phyloP scores from a whole-genome alignment of 1,140 invertebrate species.

The Cyphomyrmex costatus region DNA sequence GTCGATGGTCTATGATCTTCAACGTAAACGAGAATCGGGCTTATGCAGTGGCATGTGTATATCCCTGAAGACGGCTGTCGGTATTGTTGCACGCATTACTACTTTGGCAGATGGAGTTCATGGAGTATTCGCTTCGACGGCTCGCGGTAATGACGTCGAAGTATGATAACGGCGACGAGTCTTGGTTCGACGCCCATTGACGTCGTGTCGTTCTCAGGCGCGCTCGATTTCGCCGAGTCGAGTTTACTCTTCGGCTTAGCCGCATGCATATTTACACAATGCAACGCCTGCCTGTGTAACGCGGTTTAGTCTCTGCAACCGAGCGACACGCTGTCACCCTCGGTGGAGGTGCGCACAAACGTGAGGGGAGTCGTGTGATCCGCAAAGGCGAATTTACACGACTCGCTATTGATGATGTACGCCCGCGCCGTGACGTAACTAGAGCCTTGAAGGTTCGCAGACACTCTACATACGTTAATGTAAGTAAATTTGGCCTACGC shows the following conservation, averaged over 20 bases:
- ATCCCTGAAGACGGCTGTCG: slow-evolving; percentile 65
- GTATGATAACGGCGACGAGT: slow-evolving; percentile 58
- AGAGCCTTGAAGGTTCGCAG: neutral
- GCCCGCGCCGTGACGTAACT: slow-evolving; percentile 11
- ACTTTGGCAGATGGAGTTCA: slow-evolving; percentile 64
- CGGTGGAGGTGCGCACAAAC: slow-evolving; percentile 30
- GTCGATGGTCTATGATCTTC: slow-evolving; percentile 61
- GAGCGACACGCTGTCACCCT: slow-evolving; percentile 40
- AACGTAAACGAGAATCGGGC: slow-evolving; percentile 29
- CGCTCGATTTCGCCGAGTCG: slow-evolving; percentile 48
- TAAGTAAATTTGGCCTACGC: slow-evolving; percentile 51
- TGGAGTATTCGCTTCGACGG: slow-evolving; percentile 69
- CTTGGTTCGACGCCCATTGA: slow-evolving; percentile 42
- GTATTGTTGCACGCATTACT: slow-evolving; percentile 67
- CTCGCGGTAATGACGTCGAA: slow-evolving; percentile 70
- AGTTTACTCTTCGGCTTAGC: slow-evolving; percentile 47
- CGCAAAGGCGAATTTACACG: slow-evolving; percentile 49
- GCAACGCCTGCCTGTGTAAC: slow-evolving; percentile 22
- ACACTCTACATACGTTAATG: neutral
- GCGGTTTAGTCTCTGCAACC: slow-evolving; percentile 48
- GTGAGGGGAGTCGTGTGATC: slow-evolving; percentile 26
- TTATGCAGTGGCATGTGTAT: slow-evolving; percentile 37
- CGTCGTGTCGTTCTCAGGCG: neutral
- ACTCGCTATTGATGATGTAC: slow-evolving; percentile 48
- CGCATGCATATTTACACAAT: slow-evolving; percentile 67